Base-by-base conservation (phyloP, 2,888 invertebrate genomes). In the Conistra vaccinii region DNA sequence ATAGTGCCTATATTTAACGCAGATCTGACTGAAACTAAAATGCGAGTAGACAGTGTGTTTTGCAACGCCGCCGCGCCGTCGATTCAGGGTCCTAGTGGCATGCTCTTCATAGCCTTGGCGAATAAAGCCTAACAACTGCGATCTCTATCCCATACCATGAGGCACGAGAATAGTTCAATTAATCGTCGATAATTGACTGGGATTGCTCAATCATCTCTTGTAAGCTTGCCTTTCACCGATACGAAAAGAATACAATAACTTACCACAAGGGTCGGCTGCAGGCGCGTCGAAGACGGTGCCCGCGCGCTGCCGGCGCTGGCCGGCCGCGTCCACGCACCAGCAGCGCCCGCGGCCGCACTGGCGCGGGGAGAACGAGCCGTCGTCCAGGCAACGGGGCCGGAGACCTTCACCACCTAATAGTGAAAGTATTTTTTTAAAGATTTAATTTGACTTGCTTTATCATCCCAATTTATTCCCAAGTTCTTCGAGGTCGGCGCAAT, bases 291-390 rank as follows among this genome's bases (percentile, higher is more conserved):
- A 81, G 1, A 92, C 88, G 1, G 80, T n/a, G 9, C 87, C 85
- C 3, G 80, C 62, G 23, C 89, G 89, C 17, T 90, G 84, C 9
- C 95, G 88, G 17, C 93, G 87, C 82, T 95, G 95, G 0, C 96
- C 96, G 1, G 98, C 98, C 77, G 98, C 98, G 92, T 98, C 98
- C 5, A 98, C 98, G 92, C 98, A 98, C 98, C 98, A 98, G 91
- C 98, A 98, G 45, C 97, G 97, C 0, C 94, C 93, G 17, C 96
- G 97, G 35, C 97, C 97, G 89, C 98, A 98, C 89, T 98, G 98
- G 0, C 97, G 97, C 1, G 98, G 97, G 3, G 97, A 94, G 92
- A 98, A 98, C 84, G 97, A 97, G 0, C 98, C 98, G 79, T 97
- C 97, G 3, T 97, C 92, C 83, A 98, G 97, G 86, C 98, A 98